These are phyloP conservation scores for Sebastolobus altivelis DNA, from an alignment of 2,797 vertebrate genomes.

Conservation along the genomic window DNA sequence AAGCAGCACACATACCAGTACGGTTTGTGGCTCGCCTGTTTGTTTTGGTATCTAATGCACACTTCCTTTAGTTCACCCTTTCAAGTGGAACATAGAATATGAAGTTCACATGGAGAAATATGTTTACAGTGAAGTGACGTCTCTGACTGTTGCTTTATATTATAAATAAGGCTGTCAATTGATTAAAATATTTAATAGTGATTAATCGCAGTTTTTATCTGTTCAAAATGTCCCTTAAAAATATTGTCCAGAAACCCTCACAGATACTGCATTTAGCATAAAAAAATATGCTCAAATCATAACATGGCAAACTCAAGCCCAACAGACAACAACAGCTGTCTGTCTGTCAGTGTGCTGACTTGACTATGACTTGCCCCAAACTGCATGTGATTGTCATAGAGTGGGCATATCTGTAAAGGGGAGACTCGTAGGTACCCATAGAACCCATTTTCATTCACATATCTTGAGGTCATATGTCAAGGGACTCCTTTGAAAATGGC, in stretches of 20 bases:
- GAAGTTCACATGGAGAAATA: slow-evolving; percentile 47
- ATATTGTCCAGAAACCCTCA: too few relatives aligned
- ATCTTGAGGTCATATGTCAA: neutral
- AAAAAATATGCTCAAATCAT: too few relatives aligned
- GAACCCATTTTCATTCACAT: neutral
- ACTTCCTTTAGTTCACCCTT: slow-evolving; percentile 82
- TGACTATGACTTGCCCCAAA: neutral
- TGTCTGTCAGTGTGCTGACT: neutral
- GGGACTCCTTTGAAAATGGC: neutral
- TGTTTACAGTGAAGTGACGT: slow-evolving; percentile 31
- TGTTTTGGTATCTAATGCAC: slow-evolving; percentile 89
- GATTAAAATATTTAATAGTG: neutral
- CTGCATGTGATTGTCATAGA: neutral
- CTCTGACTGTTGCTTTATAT: slow-evolving; percentile 29
- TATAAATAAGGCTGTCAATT: neutral
- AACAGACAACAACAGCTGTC: neutral
- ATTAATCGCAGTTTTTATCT: neutral
- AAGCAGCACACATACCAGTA: slow-evolving; percentile 86
- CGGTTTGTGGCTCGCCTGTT: slow-evolving; percentile 82
- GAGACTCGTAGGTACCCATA: neutral
- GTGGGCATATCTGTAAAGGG: neutral
- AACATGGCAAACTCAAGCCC: neutral
- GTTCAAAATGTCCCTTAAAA: neutral
- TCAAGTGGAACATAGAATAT: slow-evolving; percentile 60
- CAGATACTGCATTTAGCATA: too few relatives aligned